Evolutionary conservation across 2,797 vertebrate species (phyloP), one percentile per base, ranked within the genome.

Genomic region (Schizopygopsis malacanthus): DNA sequence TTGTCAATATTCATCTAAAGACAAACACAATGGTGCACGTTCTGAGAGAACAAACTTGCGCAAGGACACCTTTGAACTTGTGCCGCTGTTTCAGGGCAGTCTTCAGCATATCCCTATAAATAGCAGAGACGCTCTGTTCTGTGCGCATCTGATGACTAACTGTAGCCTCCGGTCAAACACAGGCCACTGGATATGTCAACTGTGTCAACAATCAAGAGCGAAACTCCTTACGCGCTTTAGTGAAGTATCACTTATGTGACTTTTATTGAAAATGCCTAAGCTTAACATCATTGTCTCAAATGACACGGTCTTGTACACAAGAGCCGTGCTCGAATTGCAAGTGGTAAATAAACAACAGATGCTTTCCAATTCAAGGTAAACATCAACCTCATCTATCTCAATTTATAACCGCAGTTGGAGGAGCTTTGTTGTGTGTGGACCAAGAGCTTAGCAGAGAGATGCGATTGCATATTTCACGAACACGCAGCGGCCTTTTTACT

Each of bases 281-380:
- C 77, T 79, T 63, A 80, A 25, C 13, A 71, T 28, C 4, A 75
- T n/a, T 25, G 28, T 75, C 11, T 39, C 71, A 76, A 65, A 65
- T 52, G 76, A 76, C 56, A 72, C 67, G 61, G 39, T 45, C 52
- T 20, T 43, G 47, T 56, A 37, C 47, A 39, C 41, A 61, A 71
- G 52, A 79, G 61, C 9, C 33, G 2, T 67, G 59, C 45, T 85
- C 2, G 37, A 70, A 70, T 28, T 78, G 37, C 83, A 69, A 79
- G 63, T 28, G 50, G 41, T 45, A 79, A 71, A 79, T 72, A 85
- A 85, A 79, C 83, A 84, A 54, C 39, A 79, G 50, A 59, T 70
- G 76, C 75, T 85, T 79, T 59, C 41, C 41, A 72, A 28, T 22
- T 56, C 39, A 72, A 85, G 25, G 76, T 79, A 79, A 79, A 80